Evolutionary conservation across 35 echinoderm and acorn worm species (phyloP).

Genomic region (Hemicentrotus pulcherrimus): DNA sequence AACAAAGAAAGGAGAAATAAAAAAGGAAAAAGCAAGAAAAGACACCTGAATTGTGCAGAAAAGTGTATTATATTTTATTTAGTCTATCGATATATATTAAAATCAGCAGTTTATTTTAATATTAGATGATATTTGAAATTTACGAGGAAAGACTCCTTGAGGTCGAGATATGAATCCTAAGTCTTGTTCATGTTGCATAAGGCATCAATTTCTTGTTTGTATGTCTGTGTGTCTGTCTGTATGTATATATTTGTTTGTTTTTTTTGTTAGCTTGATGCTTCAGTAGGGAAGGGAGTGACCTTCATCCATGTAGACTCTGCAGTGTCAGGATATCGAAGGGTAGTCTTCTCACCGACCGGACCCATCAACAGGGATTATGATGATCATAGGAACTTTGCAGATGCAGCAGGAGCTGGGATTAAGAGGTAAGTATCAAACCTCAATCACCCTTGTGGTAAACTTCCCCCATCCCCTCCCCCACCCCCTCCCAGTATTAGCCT

Average conservation of each 20-base stretch:
- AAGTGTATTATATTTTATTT: no score
- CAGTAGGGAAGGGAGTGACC: conserved; percentile 44
- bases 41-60: no score
- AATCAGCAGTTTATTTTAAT: no score
- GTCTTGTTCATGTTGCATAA: no score
- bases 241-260: neutral
- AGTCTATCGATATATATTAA: no score
- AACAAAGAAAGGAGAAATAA: no score
- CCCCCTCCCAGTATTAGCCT: no score
- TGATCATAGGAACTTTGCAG: conserved; percentile 82
- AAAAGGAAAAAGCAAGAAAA: no score
- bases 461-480: neutral
- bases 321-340: neutral
- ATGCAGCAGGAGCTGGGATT: conserved; percentile 87
- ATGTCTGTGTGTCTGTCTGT: neutral
- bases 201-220: no score
- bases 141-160: no score
- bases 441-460: neutral
- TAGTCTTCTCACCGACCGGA: conserved; percentile 90
- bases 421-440: conserved; percentile 60
- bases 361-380: conserved; percentile 90
- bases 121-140: no score
- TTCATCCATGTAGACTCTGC: conserved; percentile 32
- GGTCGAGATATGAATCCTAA: no score
- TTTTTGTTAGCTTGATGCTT: conserved; percentile 50